Percentiles rank a stretch among this genome's conserved stretches.
These are phyloP conservation scores for Chiloscyllium punctatum DNA, from an alignment of 2,797 vertebrate genomes.

Conservation along the genomic window DNA sequence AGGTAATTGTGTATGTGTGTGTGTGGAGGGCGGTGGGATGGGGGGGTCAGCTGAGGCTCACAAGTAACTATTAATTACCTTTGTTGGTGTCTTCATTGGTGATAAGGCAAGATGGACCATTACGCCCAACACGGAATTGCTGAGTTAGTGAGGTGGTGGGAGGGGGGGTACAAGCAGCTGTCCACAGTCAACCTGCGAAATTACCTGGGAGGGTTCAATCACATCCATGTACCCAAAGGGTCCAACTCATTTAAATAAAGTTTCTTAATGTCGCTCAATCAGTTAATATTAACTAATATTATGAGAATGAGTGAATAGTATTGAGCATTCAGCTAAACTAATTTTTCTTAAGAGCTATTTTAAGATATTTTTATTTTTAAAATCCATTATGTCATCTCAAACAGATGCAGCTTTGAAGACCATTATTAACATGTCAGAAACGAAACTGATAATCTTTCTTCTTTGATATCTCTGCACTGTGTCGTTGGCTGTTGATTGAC, in stretches of 20 bases:
- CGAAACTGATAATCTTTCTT: constrained; percentile 21
- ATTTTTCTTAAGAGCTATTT: neutral
- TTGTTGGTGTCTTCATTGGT: too few relatives aligned
- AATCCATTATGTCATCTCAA: neutral
- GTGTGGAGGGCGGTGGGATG: too few relatives aligned
- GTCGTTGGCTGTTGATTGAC: neutral
- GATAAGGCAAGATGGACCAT: too few relatives aligned
- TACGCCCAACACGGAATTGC: too few relatives aligned
- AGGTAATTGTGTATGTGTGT: too few relatives aligned
- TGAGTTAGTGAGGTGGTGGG: too few relatives aligned
- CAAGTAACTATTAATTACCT: too few relatives aligned
- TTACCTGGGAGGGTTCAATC: too few relatives aligned
- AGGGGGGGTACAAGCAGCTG: too few relatives aligned
- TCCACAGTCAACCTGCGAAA: too few relatives aligned
- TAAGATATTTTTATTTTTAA: constrained; percentile 5
- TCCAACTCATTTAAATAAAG: neutral
- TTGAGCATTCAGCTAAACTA: neutral
- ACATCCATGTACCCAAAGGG: neutral
- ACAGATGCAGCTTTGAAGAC: constrained; percentile 23
- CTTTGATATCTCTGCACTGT: neutral
- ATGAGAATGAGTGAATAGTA: neutral
- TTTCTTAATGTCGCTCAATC: neutral
- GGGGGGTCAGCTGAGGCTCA: too few relatives aligned
- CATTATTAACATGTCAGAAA: constrained; percentile 9
- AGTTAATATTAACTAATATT: too few relatives aligned